Conservation (phyloP, 2,797 vertebrate genomes). For the Enteromius fasciolatus region DNA sequence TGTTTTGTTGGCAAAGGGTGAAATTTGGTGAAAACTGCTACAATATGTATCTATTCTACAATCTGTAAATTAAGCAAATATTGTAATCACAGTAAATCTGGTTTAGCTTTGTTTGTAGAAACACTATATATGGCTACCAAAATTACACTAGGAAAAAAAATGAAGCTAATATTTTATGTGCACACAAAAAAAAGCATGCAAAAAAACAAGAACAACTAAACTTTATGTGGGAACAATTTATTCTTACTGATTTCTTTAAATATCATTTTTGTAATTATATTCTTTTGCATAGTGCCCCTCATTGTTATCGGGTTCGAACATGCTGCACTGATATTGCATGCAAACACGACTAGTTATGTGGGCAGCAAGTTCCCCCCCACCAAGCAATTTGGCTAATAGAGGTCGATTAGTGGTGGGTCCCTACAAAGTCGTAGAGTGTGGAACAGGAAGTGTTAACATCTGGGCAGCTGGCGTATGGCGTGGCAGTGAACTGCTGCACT, state of each 20-base stretch:
- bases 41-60: neutral
- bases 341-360: conserved; percentile 14
- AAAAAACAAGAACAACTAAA: neutral
- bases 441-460: conserved; percentile 60
- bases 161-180: no score
- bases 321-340: conserved; percentile 17
- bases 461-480: conserved; percentile 59
- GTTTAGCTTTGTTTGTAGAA: no score
- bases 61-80: neutral
- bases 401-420: conserved; percentile 45
- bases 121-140: no score
- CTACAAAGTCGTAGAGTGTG: conserved; percentile 43
- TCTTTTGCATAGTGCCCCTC: conserved; percentile 29
- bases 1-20: no score
- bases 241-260: neutral
- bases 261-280: neutral
- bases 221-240: neutral
- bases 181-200: neutral
- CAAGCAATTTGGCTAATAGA: conserved; percentile 38
- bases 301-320: conserved; percentile 7
- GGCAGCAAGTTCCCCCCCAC: conserved; percentile 23
- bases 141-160: no score
- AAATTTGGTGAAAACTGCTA: no score
- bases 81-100: no score
- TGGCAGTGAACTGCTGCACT: conserved; percentile 59